Evolutionary conservation across 1,140 invertebrate species (phyloP), one percentile per base, ranked within the genome.

Genomic region (Calliphora vicina): DNA sequence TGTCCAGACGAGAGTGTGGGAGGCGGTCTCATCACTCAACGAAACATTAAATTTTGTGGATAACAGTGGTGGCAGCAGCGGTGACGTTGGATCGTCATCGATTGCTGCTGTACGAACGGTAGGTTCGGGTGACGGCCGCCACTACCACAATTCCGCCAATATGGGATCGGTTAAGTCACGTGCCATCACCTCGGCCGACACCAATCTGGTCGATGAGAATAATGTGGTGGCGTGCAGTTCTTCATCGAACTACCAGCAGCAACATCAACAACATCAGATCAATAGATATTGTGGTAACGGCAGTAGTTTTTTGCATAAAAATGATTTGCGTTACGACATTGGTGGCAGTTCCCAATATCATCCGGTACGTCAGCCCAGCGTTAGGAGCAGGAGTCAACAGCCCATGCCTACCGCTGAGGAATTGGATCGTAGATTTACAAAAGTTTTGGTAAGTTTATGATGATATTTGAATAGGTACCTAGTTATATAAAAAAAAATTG

Each of bases 391-490:
- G 85, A 92, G 93, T 83, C 96, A 97, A 92, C 95, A 94, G 86
- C 96, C 97, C 29, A 97, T 97, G 95, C 97, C 96, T 73, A 97
- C 97, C 87, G 92, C 95, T 57, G 93, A 93, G 85, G 97, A 98
- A 91, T 92, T 98, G 91, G 97, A 98, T 91, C 94, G 94, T 86
- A 93, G 97, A 85, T 98, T 98, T 91, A 97, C 97, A 85, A 98
- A 97, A 96, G 97, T 98, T 88, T 92, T 98, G 94, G 97, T 98
- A 91, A 96, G 96, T 93, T n/a, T n/a, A n/a, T n/a, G n/a, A n/a
- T n/a, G n/a, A n/a, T n/a, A n/a, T n/a, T n/a, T n/a, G n/a, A n/a
- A n/a, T n/a, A n/a, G n/a, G n/a, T n/a, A n/a, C n/a, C n/a, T n/a
- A n/a, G n/a, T n/a, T n/a, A n/a, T n/a, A n/a, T n/a, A n/a, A n/a